phyloP scores from a whole-genome alignment of 2,797 vertebrate genomes.

The Micromesistius poutassou region DNA sequence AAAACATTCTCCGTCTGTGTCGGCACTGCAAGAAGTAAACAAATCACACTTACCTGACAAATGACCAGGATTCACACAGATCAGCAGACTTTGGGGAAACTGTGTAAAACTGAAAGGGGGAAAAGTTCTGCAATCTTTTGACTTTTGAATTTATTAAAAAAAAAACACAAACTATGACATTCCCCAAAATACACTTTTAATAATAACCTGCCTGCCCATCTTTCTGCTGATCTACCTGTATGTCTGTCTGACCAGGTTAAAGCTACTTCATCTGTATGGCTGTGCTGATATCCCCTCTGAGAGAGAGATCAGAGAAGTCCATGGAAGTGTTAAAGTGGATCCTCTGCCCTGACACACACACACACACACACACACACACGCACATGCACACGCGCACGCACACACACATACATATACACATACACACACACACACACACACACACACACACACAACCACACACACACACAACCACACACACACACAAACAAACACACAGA shows the following conservation, averaged over 20 bases:
- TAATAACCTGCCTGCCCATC: not conserved
- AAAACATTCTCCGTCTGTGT: constrained; percentile 58
- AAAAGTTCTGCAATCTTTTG: no score
- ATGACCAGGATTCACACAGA: not conserved
- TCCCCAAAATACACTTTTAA: not conserved
- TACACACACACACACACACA: no score
- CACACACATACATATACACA: no score
- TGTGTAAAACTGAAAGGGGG: no score
- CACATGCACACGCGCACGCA: no score
- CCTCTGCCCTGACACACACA: constrained; percentile 25
- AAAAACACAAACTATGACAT: not conserved
- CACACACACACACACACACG: no score
- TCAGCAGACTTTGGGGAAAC: not conserved
- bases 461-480: no score
- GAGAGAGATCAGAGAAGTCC: constrained; percentile 34
- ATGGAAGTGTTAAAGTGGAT: constrained; percentile 31
- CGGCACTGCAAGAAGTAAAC: constrained; percentile 49
- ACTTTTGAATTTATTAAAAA: no score
- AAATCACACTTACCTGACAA: constrained; percentile 6
- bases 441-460: no score
- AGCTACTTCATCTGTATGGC: constrained; percentile 50
- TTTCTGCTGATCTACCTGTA: not conserved
- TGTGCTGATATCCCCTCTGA: constrained; percentile 33
- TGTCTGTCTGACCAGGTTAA: not conserved
- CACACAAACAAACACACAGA: no score